Evolutionary conservation across 2,888 invertebrate genomes (phyloP).

Genomic region (Cinara cedri): DNA sequence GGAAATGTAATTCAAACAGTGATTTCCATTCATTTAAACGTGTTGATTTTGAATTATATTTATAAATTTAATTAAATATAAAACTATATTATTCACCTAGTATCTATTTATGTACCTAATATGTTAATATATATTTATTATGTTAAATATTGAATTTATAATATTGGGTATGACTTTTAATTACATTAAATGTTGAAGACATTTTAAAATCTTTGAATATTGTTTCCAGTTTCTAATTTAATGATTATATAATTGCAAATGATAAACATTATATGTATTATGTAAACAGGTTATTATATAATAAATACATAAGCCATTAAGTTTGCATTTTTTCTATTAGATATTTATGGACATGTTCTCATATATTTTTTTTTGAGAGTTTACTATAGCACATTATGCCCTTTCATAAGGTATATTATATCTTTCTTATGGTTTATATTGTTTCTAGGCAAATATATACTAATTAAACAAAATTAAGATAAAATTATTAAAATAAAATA

Average conservation of each 20-base stretch:
- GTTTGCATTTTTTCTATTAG: too few relatives aligned
- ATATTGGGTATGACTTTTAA: background rate
- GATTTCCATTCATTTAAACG: conserved; percentile 85
- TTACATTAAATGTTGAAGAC: background rate
- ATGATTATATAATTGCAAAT: background rate
- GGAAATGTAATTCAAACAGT: conserved; percentile 76
- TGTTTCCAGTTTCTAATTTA: background rate
- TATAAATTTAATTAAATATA: conserved; percentile 65
- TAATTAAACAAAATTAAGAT: too few relatives aligned
- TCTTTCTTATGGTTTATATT: too few relatives aligned
- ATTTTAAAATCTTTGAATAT: background rate
- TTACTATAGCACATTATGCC: too few relatives aligned
- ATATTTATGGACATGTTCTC: too few relatives aligned
- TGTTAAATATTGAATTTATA: too few relatives aligned
- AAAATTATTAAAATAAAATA: too few relatives aligned
- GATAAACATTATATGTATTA: too few relatives aligned
- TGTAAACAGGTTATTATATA: background rate
- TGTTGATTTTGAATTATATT: conserved; percentile 92
- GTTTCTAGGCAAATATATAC: too few relatives aligned
- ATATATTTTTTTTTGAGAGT: too few relatives aligned
- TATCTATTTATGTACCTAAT: background rate
- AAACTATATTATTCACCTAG: background rate
- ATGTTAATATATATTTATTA: background rate
- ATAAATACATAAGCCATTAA: background rate
- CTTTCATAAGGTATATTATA: too few relatives aligned